Evolutionary conservation across 2,797 vertebrate genomes (phyloP), one percentile per base, ranked within the genome.

Genomic region (Darevskia nairensis): DNA sequence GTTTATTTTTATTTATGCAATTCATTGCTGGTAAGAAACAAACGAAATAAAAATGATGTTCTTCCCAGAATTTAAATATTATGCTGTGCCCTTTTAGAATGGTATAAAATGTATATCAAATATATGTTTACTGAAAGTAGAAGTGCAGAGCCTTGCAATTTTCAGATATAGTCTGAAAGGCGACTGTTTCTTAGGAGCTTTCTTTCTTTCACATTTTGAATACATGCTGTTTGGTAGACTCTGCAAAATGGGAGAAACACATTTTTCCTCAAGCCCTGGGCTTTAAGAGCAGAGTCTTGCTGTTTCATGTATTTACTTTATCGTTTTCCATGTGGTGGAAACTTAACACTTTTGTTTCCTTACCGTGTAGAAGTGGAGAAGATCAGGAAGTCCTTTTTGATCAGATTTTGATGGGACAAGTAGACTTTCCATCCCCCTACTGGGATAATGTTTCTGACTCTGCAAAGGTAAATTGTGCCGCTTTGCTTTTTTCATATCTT

Each of bases 361-460:
- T 90, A 46, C 64, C 82, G 88, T 93, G 71, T 92, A 98, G 98
- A 92, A 98, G 97, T 83, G 97, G 97, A 82, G 98, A 98, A 85
- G 98, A 99, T 93, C 98, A 99, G 94, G 98, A 99, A 84, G 98
- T 96, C 64, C 97, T 99, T 82, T 99, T 99, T 95, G 98, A 99
- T 93, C 98, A 99, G 95, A 99, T 99, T 95, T 94, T 99, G 92
- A 98, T 95, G 95, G 98, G 98, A 32, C 97, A 98, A 94, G 97
- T 99, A 91, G 98, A 98, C 90, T 99, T 99, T 91, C 98, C 98
- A 74, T 96, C 97, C 94, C 98, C 98, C 0, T 98, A 98, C 91
- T 99, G 99, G 99, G 98, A 99, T 94, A 98, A 98, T 0, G 97
- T 99, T 89, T 99, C 99, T 11, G 98, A 98, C 41, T 96, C 97